Evolutionary conservation across 2,888 invertebrate species (phyloP).

Genomic region (Luperina nickerlii): DNA sequence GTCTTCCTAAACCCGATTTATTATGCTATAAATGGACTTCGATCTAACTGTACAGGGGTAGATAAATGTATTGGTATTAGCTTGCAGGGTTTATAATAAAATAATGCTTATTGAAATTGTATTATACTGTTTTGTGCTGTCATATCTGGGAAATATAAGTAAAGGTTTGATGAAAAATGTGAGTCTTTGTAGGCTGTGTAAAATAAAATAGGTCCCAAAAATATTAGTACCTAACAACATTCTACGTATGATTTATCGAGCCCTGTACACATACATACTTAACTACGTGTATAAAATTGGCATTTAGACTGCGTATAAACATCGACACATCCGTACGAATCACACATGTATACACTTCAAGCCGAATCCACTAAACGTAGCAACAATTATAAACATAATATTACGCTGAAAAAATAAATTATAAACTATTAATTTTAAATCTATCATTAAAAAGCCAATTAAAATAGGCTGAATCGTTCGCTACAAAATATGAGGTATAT

Average conservation of each 20-base stretch:
- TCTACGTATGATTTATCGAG: slow-evolving; percentile 69
- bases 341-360: slow-evolving; percentile 63
- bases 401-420: slow-evolving; percentile 66
- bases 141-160: not conserved
- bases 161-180: not conserved
- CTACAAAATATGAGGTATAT: slow-evolving; percentile 89
- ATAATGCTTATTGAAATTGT: not conserved
- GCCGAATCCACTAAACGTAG: slow-evolving; percentile 70
- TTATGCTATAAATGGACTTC: slow-evolving; percentile 67
- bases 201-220: not conserved
- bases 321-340: slow-evolving; percentile 62
- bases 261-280: slow-evolving; percentile 78
- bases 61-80: slow-evolving; percentile 46
- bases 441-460: slow-evolving; percentile 74
- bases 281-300: slow-evolving; percentile 75
- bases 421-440: slow-evolving; percentile 68
- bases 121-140: slow-evolving; percentile 41
- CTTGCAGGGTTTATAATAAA: not conserved
- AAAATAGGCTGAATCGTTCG: slow-evolving; percentile 77
- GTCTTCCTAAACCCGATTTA: slow-evolving; percentile 38
- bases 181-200: not conserved
- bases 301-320: slow-evolving; percentile 71
- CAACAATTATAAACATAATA: slow-evolving; percentile 67
- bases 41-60: slow-evolving; percentile 51
- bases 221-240: not conserved